phyloP scores from a whole-genome alignment of 2,888 invertebrate genomes.

The Diadegma fenestrale region DNA sequence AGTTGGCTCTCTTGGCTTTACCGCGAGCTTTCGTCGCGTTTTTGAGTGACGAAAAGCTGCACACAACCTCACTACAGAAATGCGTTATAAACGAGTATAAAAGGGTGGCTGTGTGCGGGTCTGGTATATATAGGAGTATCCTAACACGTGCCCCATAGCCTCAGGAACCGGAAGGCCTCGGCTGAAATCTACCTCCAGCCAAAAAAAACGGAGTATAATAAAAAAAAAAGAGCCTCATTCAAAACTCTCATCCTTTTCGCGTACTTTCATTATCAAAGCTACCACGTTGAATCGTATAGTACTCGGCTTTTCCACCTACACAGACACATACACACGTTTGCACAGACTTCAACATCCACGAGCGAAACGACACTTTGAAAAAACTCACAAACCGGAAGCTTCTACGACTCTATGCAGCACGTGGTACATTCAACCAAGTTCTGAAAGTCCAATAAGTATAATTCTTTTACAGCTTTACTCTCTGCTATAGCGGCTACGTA shows the following conservation, averaged over 20 bases:
- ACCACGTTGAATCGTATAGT: slow-evolving; percentile 19
- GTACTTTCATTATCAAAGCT: slow-evolving; percentile 49
- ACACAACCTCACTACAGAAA: not conserved
- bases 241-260: slow-evolving; percentile 50
- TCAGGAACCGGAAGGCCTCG: slow-evolving; percentile 42
- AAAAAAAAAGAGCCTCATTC: slow-evolving; percentile 33
- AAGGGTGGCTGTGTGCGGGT: slow-evolving; percentile 33
- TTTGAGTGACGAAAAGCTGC: slow-evolving; percentile 25
- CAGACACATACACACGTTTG: not conserved
- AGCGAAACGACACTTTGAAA: slow-evolving; percentile 21
- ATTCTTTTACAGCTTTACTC: slow-evolving; percentile 30
- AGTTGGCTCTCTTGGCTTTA: slow-evolving; percentile 3
- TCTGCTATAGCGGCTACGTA: not conserved
- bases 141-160: slow-evolving; percentile 45
- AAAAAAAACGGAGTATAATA: not conserved
- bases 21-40: slow-evolving; percentile 32
- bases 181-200: slow-evolving; percentile 38
- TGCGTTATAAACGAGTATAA: slow-evolving; percentile 42
- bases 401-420: not conserved
- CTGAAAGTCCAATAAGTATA: slow-evolving; percentile 24
- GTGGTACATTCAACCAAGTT: slow-evolving; percentile 1
- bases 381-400: slow-evolving; percentile 32
- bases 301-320: not conserved
- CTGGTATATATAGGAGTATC: slow-evolving; percentile 12
- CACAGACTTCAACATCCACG: not conserved